phyloP scores from a whole-genome alignment of 2,797 vertebrate species.

The Dermochelys coriacea region DNA sequence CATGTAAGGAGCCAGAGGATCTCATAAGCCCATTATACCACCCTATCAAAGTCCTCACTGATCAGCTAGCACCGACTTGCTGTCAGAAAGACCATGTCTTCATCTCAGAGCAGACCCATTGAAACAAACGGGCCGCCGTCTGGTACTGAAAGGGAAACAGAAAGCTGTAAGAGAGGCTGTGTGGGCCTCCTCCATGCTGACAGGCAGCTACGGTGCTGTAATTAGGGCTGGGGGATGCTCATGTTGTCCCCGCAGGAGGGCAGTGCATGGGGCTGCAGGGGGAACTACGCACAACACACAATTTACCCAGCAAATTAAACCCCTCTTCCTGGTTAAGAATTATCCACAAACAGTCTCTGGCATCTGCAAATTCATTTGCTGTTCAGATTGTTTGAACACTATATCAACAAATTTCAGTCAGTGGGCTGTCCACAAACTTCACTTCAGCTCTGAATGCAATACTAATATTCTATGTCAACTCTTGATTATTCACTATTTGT shows the following conservation, averaged over 20 bases:
- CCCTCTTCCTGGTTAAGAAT: neutral
- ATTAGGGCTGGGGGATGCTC: fast-evolving
- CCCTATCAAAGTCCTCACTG: neutral
- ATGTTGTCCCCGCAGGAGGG: neutral
- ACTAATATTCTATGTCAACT: neutral
- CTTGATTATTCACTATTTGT: neutral
- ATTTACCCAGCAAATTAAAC: neutral
- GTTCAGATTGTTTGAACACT: constrained; percentile 11
- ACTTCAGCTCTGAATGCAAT: neutral
- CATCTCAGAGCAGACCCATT: neutral
- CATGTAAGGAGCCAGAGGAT: neutral
- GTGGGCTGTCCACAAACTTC: neutral
- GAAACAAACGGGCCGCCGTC: neutral
- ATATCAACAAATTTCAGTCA: neutral
- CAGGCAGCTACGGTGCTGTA: neutral
- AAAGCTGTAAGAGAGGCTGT: neutral
- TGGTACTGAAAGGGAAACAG: neutral
- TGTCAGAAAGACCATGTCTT: neutral
- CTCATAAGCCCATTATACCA: neutral
- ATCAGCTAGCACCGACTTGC: neutral
- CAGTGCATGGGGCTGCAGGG: fast-evolving
- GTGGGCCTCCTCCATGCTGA: neutral
- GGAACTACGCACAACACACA: neutral
- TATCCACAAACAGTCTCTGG: neutral
- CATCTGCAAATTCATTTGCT: neutral